Percentiles rank a stretch among this genome's conserved stretches.
These are phyloP conservation scores for Anser brachyrhynchus DNA, from an alignment of 2,113 vertebrate genomes.

Conservation along the genomic window DNA sequence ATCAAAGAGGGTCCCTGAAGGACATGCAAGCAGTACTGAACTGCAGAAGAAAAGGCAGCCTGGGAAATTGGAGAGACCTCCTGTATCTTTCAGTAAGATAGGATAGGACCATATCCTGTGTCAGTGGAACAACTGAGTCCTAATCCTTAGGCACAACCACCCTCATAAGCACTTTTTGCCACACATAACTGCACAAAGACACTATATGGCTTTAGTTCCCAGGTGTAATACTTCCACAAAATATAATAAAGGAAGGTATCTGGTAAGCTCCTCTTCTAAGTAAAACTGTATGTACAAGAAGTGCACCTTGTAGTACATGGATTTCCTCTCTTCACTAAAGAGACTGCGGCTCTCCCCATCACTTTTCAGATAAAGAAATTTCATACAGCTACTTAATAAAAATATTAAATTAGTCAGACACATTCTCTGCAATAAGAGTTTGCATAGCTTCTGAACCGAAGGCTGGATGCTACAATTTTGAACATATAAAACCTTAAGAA, in stretches of 20 bases:
- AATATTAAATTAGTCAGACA: not conserved
- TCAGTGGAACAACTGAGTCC: not conserved
- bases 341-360: not conserved
- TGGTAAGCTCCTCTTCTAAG: not conserved
- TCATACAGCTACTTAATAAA: not conserved
- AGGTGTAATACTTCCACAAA: not conserved
- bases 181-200: not conserved
- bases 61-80: not conserved
- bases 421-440: not conserved
- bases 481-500: not conserved
- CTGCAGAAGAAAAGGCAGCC: not conserved
- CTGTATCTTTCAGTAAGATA: rapidly evolving
- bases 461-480: not conserved
- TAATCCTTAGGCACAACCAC: not conserved
- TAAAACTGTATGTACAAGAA: rapidly evolving
- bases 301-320: not conserved
- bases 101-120: rapidly evolving
- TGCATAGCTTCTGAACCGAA: not conserved
- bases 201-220: not conserved
- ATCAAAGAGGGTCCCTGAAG: not conserved
- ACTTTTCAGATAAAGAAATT: not conserved
- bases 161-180: not conserved
- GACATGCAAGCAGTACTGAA: rapidly evolving
- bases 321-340: not conserved
- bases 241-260: not conserved